Evolutionary conservation across 1,140 invertebrate species (phyloP), one percentile per base, ranked within the genome.

Genomic region (Bilobella aurantiaca): DNA sequence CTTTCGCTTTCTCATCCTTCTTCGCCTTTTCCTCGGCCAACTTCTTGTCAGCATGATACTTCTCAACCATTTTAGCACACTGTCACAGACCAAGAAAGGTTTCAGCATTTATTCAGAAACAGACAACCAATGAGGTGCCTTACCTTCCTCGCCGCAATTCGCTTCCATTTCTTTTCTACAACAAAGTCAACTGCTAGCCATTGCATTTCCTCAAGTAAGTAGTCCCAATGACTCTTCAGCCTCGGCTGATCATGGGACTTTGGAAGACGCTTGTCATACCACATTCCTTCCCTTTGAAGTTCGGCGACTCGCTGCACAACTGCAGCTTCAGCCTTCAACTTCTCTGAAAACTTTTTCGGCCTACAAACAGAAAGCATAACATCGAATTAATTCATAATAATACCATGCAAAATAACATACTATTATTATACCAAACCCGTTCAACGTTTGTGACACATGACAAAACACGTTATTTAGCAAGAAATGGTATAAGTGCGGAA

Each of bases 121-220:
- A 57, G 46, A 57, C 18, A 12, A 62, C 46, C 25, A 62, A n/a
- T n/a, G n/a, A n/a, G n/a, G 31, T 47, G 46, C 3, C 66, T 62
- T 73, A 88, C 86, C 79, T 97, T 97, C 78, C 91, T 94, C 0
- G 94, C 93, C 8, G 90, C 88, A 57, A 88, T 87, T 78, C 94
- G 95, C 75, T 98, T 99, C 93, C 92, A 96, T 77, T 96, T 98
- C 58, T 94, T 81, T 79, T 99, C 96, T 77, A 96, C 91, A 31
- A 89, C 89, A 82, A 99, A 98, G 79, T 99, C 96, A 23, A 91
- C 89, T 37, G 94, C 91, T 60, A 99, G 81, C 96, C 96, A 99
- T 27, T 89, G 87, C 91, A 98, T 97, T 79, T 99, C 96, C 78
- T 99, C 96, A 12, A 99, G 77, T 58, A 99, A 81, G 78, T 96